Evolutionary conservation across 2,113 vertebrate species (phyloP).

Genomic region (Tilapia sparmanii): DNA sequence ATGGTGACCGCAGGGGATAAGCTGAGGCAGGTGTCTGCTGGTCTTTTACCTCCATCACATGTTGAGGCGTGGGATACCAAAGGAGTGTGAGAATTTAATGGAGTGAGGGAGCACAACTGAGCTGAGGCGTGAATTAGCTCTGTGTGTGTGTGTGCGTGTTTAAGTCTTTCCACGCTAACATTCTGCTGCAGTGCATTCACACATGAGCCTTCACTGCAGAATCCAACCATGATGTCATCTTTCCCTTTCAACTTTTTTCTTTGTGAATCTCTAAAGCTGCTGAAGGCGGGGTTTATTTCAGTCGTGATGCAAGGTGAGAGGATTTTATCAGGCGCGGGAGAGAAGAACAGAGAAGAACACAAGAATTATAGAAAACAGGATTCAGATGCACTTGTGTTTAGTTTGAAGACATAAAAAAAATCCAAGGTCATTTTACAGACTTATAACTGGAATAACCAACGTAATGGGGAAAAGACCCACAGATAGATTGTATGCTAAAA

Average conservation of each 20-base stretch:
- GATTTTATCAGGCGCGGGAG: neutral
- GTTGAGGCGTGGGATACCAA: neutral
- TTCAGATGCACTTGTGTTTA: neutral
- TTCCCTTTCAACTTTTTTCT: conserved; percentile 36
- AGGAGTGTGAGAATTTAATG: conserved; percentile 51
- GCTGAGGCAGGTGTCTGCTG: neutral
- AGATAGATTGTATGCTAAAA: neutral
- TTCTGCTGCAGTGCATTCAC: conserved; percentile 53
- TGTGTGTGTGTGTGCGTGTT: neutral
- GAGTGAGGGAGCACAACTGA: conserved; percentile 6
- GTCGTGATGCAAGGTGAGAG: neutral
- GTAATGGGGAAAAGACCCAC: neutral
- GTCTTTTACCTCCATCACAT: neutral
- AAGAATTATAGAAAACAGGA: neutral
- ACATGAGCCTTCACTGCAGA: conserved; percentile 48
- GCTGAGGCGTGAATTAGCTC: conserved; percentile 27
- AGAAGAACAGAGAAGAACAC: neutral
- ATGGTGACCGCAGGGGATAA: neutral
- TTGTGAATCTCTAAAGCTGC: neutral
- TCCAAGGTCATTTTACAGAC: neutral
- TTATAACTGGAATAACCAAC: neutral
- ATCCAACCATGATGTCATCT: conserved; percentile 56
- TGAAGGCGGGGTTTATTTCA: conserved; percentile 5
- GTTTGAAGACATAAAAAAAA: neutral
- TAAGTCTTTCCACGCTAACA: neutral